phyloP scores from a whole-genome alignment of 1,140 invertebrate species.

The Teleogryllus occipitalis region DNA sequence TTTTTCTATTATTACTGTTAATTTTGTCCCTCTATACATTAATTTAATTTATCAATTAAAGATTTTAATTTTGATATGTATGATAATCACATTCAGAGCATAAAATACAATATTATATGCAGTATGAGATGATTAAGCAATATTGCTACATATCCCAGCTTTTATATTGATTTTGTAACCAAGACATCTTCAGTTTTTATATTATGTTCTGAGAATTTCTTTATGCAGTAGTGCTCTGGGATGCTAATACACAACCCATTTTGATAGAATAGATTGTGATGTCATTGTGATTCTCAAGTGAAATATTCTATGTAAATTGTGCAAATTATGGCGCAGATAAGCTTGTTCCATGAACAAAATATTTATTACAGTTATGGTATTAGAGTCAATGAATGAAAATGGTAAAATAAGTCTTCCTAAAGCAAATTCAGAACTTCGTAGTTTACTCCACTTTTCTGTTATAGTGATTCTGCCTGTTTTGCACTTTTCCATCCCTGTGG shows the following conservation, averaged over 20 bases:
- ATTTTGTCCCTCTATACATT: neutral
- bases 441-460: too few relatives aligned
- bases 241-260: neutral
- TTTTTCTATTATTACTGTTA: neutral
- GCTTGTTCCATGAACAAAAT: neutral
- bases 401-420: too few relatives aligned
- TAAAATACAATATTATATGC: too few relatives aligned
- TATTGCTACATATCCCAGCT: neutral
- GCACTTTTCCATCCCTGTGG: too few relatives aligned
- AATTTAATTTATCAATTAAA: neutral
- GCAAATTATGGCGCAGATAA: neutral
- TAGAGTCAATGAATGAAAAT: too few relatives aligned
- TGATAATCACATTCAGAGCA: too few relatives aligned
- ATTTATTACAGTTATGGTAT: too few relatives aligned
- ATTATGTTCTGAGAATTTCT: neutral
- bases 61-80: neutral
- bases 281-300: neutral
- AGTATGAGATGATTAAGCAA: neutral
- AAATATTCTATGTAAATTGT: neutral
- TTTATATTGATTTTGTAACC: neutral
- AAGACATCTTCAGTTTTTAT: neutral
- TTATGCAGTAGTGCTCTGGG: too few relatives aligned
- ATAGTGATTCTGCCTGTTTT: too few relatives aligned
- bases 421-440: too few relatives aligned
- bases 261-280: neutral